Evolutionary conservation across 2,113 vertebrate genomes (phyloP).

Genomic region (Cavia aperea): DNA sequence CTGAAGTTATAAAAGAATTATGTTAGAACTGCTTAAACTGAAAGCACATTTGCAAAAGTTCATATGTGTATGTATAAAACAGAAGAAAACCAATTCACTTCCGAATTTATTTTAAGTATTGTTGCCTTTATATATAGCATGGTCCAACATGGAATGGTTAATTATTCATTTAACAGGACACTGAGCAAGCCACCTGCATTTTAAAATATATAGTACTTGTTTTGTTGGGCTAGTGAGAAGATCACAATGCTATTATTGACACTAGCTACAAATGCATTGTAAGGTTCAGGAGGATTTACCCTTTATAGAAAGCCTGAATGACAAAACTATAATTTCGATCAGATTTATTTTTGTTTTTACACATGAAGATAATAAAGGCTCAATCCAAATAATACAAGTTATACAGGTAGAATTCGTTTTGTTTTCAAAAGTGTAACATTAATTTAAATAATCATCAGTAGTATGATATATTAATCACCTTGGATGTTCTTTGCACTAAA

Average conservation of each 20-base stretch:
- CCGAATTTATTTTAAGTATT: slow-evolving; percentile 24
- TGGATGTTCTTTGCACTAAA: slow-evolving; percentile 13
- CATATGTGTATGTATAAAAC: not conserved
- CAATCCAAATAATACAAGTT: not conserved
- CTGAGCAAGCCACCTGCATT: slow-evolving; percentile 40
- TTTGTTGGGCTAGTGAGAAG: slow-evolving; percentile 20
- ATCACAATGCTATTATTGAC: slow-evolving; percentile 18
- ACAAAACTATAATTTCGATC: slow-evolving; percentile 17
- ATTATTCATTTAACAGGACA: slow-evolving; percentile 40
- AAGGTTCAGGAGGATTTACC: slow-evolving; percentile 36
- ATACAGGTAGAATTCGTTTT: not conserved
- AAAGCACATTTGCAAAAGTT: not conserved
- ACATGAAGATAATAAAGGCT: slow-evolving; percentile 21
- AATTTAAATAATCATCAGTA: not conserved
- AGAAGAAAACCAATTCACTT: not conserved
- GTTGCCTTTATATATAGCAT: not conserved
- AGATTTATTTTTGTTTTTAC: slow-evolving; percentile 22
- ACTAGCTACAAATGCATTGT: not conserved
- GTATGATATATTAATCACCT: not conserved
- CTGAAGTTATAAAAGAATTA: not conserved
- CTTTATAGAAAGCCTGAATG: slow-evolving; percentile 20
- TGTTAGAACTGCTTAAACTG: not conserved
- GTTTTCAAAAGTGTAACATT: not conserved
- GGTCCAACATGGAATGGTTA: not conserved
- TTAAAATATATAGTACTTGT: slow-evolving; percentile 16